A percentile compares a stretch with the other conserved stretches of the same genome.
These are phyloP conservation scores for Oncorhynchus tshawytscha DNA, from an alignment of 2,113 vertebrate species.

Conservation along the genomic window DNA sequence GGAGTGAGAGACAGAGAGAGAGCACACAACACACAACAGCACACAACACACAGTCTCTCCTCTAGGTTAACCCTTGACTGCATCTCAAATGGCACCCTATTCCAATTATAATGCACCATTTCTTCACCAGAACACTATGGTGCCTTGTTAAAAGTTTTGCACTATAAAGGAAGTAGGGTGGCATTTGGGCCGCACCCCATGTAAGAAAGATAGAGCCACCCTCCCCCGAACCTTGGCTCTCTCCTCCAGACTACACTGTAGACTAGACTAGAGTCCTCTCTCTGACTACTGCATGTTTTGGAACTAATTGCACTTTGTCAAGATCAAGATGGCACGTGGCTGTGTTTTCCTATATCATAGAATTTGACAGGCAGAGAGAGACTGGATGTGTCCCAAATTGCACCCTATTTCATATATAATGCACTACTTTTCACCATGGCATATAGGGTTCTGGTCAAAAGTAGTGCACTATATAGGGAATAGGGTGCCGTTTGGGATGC, in stretches of 20 bases:
- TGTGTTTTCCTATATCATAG: slow-evolving; percentile 28
- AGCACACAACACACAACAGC: not conserved
- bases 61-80: not conserved
- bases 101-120: too few relatives aligned
- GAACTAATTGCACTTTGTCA: slow-evolving; percentile 60
- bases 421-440: too few relatives aligned
- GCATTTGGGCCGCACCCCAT: too few relatives aligned
- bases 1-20: not conserved
- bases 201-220: too few relatives aligned
- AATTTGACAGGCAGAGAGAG: slow-evolving; percentile 52
- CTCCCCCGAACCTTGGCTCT: not conserved
- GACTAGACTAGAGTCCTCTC: not conserved
- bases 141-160: too few relatives aligned
- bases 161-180: too few relatives aligned
- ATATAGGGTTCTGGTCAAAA: too few relatives aligned
- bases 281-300: slow-evolving; percentile 39
- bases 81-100: not conserved
- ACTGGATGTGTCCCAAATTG: too few relatives aligned
- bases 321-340: slow-evolving; percentile 43
- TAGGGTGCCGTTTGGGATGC: too few relatives aligned
- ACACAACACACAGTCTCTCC: not conserved
- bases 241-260: slow-evolving; percentile 28
- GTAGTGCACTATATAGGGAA: too few relatives aligned
- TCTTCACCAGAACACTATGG: too few relatives aligned
- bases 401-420: too few relatives aligned